Percentiles rank a stretch among this genome's conserved stretches.
Evolutionary conservation across 1,140 invertebrate genomes (phyloP).

Genomic region (Leptinotarsa undecemlineata): DNA sequence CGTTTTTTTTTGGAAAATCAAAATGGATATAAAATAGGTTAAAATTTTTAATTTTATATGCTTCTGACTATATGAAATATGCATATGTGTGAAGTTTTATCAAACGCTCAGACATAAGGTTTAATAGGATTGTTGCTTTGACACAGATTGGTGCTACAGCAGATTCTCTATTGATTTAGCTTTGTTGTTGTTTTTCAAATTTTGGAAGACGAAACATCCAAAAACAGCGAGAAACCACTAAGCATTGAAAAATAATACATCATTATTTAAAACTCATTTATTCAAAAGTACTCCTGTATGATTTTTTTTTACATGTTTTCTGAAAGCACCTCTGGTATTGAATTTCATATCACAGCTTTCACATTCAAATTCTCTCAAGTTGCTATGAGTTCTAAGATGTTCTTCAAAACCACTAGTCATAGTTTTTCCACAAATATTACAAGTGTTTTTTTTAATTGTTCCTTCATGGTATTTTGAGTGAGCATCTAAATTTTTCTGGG

Average conservation of each 20-base stretch:
- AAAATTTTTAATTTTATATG: no score
- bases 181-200: no score
- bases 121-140: no score
- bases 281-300: constrained; percentile 30
- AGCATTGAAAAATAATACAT: constrained; percentile 2
- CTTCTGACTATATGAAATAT: no score
- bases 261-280: background rate
- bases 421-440: constrained; percentile 49
- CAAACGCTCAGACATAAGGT: no score
- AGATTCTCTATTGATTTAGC: no score
- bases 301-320: constrained; percentile 51
- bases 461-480: constrained; percentile 50
- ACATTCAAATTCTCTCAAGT: constrained; percentile 50
- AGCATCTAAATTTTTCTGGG: constrained; percentile 50
- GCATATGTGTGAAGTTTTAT: no score
- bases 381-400: constrained; percentile 49
- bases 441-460: constrained; percentile 42
- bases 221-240: background rate
- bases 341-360: constrained; percentile 45
- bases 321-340: constrained; percentile 48
- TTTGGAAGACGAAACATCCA: no score
- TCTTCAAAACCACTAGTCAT: constrained; percentile 46
- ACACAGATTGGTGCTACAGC: no score
- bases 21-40: no score
- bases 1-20: no score